Percentiles rank a stretch among this genome's conserved stretches.
These are phyloP conservation scores for Pachycephus smyrnensis DNA, from an alignment of 2,888 invertebrate species.

Conservation along the genomic window DNA sequence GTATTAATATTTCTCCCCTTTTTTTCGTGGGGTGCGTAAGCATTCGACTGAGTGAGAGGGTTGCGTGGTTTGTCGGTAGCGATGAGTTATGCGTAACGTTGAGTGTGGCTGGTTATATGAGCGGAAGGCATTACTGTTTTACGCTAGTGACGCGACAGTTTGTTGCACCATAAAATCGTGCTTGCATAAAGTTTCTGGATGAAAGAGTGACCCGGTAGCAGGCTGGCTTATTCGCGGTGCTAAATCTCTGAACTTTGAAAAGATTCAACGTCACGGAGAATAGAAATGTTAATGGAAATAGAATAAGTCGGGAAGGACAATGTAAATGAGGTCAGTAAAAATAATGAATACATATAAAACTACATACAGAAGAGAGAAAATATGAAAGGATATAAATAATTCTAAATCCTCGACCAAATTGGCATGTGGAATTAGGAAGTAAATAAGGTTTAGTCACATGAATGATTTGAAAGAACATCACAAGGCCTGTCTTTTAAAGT, in stretches of 20 bases:
- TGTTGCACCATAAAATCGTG: slow-evolving; percentile 51
- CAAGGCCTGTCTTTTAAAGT: slow-evolving; percentile 41
- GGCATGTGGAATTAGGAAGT: background rate
- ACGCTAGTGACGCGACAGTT: slow-evolving; percentile 49
- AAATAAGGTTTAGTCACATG: background rate
- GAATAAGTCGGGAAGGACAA: background rate
- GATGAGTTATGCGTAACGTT: slow-evolving; percentile 47
- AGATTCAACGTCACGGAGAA: slow-evolving; percentile 26
- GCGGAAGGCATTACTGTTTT: slow-evolving; percentile 57
- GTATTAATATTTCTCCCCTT: background rate
- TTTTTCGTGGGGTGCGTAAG: background rate
- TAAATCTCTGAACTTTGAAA: slow-evolving; percentile 49
- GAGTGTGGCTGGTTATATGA: slow-evolving; percentile 48
- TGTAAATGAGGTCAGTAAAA: background rate
- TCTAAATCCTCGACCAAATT: background rate
- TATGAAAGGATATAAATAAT: background rate
- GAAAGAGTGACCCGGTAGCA: slow-evolving; percentile 38
- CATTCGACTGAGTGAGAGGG: background rate
- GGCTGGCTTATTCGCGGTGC: slow-evolving; percentile 21
- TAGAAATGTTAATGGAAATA: background rate
- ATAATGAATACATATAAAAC: background rate
- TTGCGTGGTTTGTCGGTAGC: slow-evolving; percentile 32
- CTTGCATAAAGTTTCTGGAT: slow-evolving; percentile 48
- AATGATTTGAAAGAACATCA: slow-evolving; percentile 7
- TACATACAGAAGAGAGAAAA: background rate